Percentiles rank a stretch among this genome's conserved stretches.
phyloP scores from a whole-genome alignment of 2,888 invertebrate species.

The Eupithecia insigniata region DNA sequence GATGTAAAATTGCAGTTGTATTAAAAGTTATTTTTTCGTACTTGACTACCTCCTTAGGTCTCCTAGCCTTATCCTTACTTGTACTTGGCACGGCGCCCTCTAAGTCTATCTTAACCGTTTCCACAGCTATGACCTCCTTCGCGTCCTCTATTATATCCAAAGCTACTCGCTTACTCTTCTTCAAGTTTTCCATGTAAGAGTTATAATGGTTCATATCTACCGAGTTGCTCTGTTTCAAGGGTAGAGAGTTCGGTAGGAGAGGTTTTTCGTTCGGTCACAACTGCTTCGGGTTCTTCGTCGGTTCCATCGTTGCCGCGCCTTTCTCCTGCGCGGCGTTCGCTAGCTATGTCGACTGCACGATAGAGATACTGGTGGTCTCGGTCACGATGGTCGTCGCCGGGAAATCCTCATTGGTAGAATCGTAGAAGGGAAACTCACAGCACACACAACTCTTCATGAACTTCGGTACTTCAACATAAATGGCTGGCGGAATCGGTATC shows the following conservation, averaged over 20 bases:
- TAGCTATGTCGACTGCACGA: slow-evolving; percentile 90
- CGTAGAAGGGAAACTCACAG: slow-evolving; percentile 95
- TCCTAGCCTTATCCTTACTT: slow-evolving; percentile 62
- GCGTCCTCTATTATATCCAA: slow-evolving; percentile 74
- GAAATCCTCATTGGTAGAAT: slow-evolving; percentile 88
- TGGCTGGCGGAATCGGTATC: slow-evolving; percentile 93
- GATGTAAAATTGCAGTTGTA: slow-evolving; percentile 78
- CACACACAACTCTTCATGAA: slow-evolving; percentile 93
- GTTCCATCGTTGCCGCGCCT: slow-evolving; percentile 71
- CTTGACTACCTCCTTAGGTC: slow-evolving; percentile 71
- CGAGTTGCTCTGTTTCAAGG: slow-evolving; percentile 76
- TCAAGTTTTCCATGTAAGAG: slow-evolving; percentile 76
- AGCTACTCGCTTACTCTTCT: slow-evolving; percentile 70
- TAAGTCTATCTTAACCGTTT: slow-evolving; percentile 51
- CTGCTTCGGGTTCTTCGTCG: slow-evolving; percentile 67
- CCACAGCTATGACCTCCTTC: slow-evolving; percentile 66
- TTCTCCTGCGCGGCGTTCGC: slow-evolving; percentile 75
- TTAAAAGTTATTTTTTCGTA: slow-evolving; percentile 79
- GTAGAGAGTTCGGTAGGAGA: slow-evolving; percentile 76
- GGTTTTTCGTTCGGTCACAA: slow-evolving; percentile 80
- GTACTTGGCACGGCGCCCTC: slow-evolving; percentile 68
- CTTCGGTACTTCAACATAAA: slow-evolving; percentile 93
- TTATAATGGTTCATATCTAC: slow-evolving; percentile 79
- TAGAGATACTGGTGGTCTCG: slow-evolving; percentile 88
- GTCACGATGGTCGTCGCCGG: slow-evolving; percentile 86